These are phyloP conservation scores for Poicephalus meyeri DNA, from an alignment of 2,113 vertebrate genomes.

Conservation along the genomic window DNA sequence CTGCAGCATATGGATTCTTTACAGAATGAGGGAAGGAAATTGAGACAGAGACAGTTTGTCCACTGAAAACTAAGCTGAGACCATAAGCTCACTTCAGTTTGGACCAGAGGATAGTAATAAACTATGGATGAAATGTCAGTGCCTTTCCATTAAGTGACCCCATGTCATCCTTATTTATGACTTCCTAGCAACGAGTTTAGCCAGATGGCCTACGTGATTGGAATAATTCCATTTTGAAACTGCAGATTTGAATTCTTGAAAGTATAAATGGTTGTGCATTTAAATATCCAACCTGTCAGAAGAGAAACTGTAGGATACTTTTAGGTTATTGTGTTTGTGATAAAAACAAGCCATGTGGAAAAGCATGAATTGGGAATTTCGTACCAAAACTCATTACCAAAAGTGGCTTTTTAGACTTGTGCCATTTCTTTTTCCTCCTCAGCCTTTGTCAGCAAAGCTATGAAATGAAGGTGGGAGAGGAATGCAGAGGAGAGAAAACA, in stretches of 20 bases:
- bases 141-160: background rate
- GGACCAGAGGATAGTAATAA: background rate
- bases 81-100: background rate
- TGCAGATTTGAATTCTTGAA: slow-evolving; percentile 7
- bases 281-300: background rate
- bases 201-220: background rate
- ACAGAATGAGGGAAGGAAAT: background rate
- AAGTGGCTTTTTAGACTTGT: background rate
- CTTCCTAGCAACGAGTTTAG: background rate
- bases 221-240: background rate
- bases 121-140: slow-evolving; percentile 5
- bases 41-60: background rate
- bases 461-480: background rate
- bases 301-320: background rate
- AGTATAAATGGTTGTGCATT: background rate
- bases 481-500: background rate
- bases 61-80: background rate
- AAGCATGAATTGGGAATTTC: background rate
- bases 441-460: background rate
- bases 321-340: background rate
- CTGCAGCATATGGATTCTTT: background rate
- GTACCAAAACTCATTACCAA: background rate
- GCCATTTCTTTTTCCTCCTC: background rate
- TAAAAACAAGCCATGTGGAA: background rate
- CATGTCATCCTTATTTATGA: background rate